Percentiles rank a stretch among this genome's conserved stretches.
phyloP scores from a whole-genome alignment of 2,113 vertebrate species.

The Scatophagus argus region DNA sequence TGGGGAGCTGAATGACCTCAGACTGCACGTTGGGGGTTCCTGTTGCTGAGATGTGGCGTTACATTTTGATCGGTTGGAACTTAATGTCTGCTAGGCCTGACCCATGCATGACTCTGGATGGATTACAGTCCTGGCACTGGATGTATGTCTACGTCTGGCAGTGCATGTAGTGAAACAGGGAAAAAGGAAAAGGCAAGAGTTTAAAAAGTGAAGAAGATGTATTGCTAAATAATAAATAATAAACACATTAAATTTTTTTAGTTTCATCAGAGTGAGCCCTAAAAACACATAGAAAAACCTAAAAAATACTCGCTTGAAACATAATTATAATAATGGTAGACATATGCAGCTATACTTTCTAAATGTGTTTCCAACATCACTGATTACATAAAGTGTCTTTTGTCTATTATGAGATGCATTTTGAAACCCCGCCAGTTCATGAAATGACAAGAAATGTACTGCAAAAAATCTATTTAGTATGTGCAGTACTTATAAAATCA shows the following conservation, averaged over 20 bases:
- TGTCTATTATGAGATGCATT: not conserved
- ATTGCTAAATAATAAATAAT: too few species aligned
- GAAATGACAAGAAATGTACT: not conserved
- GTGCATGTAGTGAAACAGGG: conserved; percentile 6
- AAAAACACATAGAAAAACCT: not conserved
- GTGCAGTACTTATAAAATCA: not conserved
- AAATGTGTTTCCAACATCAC: not conserved
- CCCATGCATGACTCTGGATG: conserved; percentile 22
- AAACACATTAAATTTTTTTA: too few species aligned
- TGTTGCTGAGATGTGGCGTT: conserved; percentile 11
- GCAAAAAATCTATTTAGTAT: not conserved
- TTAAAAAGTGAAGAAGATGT: not conserved
- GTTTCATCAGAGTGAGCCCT: not conserved
- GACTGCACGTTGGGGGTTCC: conserved; percentile 45
- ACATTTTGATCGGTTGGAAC: conserved; percentile 10
- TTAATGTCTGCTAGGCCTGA: conserved; percentile 19
- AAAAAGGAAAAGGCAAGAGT: conserved; percentile 4
- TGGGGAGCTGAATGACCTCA: conserved; percentile 62
- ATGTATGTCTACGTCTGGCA: conserved; percentile 28
- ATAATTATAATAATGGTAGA: not conserved
- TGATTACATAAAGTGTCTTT: not conserved
- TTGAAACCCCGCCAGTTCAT: not conserved
- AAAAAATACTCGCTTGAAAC: not conserved
- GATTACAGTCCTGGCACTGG: conserved; percentile 30
- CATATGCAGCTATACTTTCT: not conserved